A percentile compares a stretch with the other conserved stretches of the same genome.
These are phyloP conservation scores for cattle (Bos taurus) DNA, from an alignment of 2,113 vertebrate species.

Conservation along the genomic window DNA sequence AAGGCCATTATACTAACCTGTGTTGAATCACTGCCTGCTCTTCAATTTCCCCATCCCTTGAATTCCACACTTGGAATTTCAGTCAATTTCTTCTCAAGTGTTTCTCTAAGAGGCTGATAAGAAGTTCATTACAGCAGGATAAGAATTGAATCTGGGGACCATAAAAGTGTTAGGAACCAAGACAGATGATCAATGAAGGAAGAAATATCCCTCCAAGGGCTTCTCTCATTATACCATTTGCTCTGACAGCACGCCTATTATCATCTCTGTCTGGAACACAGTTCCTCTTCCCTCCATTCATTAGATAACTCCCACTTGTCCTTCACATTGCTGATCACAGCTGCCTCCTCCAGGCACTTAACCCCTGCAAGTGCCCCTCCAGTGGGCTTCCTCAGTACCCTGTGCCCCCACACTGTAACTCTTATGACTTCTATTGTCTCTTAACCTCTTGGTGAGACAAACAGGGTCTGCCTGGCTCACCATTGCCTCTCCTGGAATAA, in stretches of 20 bases:
- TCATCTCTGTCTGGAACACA: background rate
- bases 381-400: background rate
- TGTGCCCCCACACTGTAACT: background rate
- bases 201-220: background rate
- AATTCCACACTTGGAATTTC: background rate
- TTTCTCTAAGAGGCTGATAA: background rate
- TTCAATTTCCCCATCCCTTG: background rate
- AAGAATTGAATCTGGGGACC: background rate
- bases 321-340: background rate
- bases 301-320: background rate
- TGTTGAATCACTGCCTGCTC: background rate
- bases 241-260: background rate
- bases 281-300: background rate
- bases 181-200: background rate
- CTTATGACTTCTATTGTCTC: background rate
- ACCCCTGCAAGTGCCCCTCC: background rate
- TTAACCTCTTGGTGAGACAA: background rate
- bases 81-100: background rate
- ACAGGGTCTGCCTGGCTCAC: background rate
- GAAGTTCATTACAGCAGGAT: background rate
- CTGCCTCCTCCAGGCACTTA: background rate
- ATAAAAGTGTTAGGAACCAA: background rate
- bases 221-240: background rate
- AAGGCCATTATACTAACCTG: background rate
- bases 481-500: background rate